A percentile compares a stretch with the other conserved stretches of the same genome.
Evolutionary conservation across 2,888 invertebrate genomes (phyloP).

Genomic region (Hirtodrosophila alboralis): DNA sequence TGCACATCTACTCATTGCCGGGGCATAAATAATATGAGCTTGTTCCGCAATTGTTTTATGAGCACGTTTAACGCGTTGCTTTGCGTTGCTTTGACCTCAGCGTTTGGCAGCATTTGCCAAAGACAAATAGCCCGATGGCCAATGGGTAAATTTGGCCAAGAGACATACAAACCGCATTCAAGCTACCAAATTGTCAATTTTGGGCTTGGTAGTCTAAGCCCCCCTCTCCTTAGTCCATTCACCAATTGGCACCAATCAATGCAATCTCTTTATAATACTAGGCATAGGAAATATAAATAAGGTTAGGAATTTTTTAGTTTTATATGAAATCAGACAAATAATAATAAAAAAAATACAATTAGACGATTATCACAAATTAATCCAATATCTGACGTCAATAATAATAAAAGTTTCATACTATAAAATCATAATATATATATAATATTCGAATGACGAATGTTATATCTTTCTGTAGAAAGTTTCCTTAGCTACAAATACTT

Average conservation of each 20-base stretch:
- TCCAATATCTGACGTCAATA: too few relatives aligned
- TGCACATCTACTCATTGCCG: slow-evolving; percentile 22
- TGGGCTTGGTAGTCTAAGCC: too few relatives aligned
- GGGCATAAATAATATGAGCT: slow-evolving; percentile 34
- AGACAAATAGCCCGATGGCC: slow-evolving; percentile 42
- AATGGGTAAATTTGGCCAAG: slow-evolving; percentile 47
- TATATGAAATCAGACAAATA: too few relatives aligned
- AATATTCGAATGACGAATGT: too few relatives aligned
- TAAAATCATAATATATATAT: too few relatives aligned
- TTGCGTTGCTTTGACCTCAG: slow-evolving; percentile 53
- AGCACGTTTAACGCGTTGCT: slow-evolving; percentile 35
- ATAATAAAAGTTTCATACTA: too few relatives aligned
- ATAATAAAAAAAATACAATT: too few relatives aligned
- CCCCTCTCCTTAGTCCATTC: too few relatives aligned
- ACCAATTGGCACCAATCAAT: slow-evolving; percentile 21
- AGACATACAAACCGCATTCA: slow-evolving; percentile 36
- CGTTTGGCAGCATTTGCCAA: slow-evolving; percentile 49
- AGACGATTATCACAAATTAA: too few relatives aligned
- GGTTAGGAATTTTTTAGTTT: too few relatives aligned
- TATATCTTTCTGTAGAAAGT: too few relatives aligned
- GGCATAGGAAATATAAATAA: neutral
- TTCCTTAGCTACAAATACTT: too few relatives aligned
- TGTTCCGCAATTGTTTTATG: slow-evolving; percentile 71
- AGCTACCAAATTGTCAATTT: slow-evolving; percentile 24
- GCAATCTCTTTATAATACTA: slow-evolving; percentile 18